Evolutionary conservation across 2,113 vertebrate genomes (phyloP).

Genomic region (Pelodiscus sinensis): DNA sequence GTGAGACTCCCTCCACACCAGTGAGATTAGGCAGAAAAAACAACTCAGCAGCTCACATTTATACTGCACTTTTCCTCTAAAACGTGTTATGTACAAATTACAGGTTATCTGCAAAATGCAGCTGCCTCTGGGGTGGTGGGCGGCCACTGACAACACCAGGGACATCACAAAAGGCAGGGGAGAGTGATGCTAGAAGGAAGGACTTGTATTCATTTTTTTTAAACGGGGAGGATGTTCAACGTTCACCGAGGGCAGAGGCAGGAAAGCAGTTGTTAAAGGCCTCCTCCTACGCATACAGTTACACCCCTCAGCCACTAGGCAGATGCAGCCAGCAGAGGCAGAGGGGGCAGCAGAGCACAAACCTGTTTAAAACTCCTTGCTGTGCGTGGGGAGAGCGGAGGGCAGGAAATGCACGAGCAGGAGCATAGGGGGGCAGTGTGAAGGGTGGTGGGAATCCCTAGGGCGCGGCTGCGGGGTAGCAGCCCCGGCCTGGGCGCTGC

Average conservation of each 20-base stretch:
- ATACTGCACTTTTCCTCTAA: background rate
- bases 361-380: background rate
- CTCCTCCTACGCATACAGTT: background rate
- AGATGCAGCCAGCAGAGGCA: background rate
- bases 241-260: background rate
- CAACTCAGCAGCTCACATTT: background rate
- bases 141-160: background rate
- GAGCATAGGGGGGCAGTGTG: rapidly evolving
- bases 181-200: background rate
- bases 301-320: background rate
- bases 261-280: background rate
- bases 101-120: background rate
- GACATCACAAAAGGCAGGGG: background rate
- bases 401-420: rapidly evolving
- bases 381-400: background rate
- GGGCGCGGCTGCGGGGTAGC: background rate
- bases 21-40: rapidly evolving
- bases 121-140: background rate
- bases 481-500: background rate
- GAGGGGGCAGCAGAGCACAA: background rate
- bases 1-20: rapidly evolving
- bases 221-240: background rate
- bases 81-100: background rate
- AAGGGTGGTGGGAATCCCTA: too few species aligned
- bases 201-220: background rate